Base-by-base conservation (phyloP, 2,113 vertebrate genomes). In the Hydropotes inermis region DNA sequence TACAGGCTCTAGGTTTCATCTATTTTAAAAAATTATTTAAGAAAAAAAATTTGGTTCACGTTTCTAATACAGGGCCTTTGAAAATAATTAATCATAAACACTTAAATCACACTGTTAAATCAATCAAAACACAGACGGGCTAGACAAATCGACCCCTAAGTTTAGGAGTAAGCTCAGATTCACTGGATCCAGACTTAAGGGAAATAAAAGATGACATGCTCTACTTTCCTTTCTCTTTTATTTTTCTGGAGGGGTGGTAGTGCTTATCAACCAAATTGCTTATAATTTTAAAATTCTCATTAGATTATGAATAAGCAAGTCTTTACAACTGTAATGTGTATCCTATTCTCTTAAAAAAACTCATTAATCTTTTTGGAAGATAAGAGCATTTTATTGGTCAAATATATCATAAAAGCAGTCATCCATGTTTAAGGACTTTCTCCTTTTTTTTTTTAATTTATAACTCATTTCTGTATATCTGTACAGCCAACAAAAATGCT, bases 41-140 rank as follows among this genome's bases (percentile, higher is more conserved):
- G 96, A 96, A 94, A 90, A 83, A 95, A 94, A 94, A 94, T 55
- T 96, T 92, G 95, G 89, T 97, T 96, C 97, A 93, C 61, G 91
- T 86, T 94, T 97, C 97, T 88, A 58, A 96, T 96, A 93, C 67
- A 96, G 84, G 92, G 97, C 98, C 97, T 87, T 95, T 97, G 12
- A 97, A 92, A 96, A 96, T 5, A 98, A 97, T 86, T 97, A 94
- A 97, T 98, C 94, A 97, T n/a, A 98, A 96, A 78, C 95, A 98
- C 61, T 97, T 94, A 98, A 98, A 91, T 95, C 27, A 74, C 23
- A 70, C 67, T 1, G 5, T 97, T 98, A 97, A 94, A 94, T 61
- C 83, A 98, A 94, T 97, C 97, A 97, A 97, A 98, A 94, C 96
- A 98, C 97, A 98, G 98, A 98, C 96, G 95, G 95, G 95, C 92